Conservation (phyloP, 2,888 invertebrate species). For the Drosophila helvetica region DNA sequence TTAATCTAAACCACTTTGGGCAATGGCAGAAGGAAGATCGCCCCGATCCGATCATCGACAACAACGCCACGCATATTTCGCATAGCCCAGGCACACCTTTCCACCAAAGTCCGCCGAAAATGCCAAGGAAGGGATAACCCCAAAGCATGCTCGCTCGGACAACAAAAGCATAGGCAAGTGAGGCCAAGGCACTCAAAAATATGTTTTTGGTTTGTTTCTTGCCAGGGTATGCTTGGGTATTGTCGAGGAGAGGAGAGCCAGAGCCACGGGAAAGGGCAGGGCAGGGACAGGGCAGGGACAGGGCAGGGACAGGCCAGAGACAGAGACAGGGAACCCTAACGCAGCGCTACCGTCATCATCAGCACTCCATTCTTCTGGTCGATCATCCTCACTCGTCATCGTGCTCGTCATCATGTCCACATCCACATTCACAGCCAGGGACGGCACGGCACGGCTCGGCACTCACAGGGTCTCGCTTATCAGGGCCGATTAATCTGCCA, state of each 20-base stretch:
- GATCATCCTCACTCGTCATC: conserved; percentile 64
- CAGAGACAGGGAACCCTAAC: conserved; percentile 55
- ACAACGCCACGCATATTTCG: conserved; percentile 79
- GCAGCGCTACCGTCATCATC: conserved; percentile 77
- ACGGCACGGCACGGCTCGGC: conserved; percentile 32
- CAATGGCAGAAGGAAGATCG: conserved; percentile 60
- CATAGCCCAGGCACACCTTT: conserved; percentile 77
- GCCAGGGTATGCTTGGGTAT: neutral
- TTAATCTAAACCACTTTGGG: conserved; percentile 81
- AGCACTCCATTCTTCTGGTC: conserved; percentile 49
- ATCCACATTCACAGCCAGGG: conserved; percentile 24
- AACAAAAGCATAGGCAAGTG: conserved; percentile 58
- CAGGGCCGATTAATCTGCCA: conserved; percentile 81
- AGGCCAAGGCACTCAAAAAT: conserved; percentile 27
- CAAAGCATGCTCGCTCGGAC: conserved; percentile 36
- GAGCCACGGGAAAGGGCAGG: neutral
- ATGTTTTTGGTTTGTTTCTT: conserved; percentile 1
- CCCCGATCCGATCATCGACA: conserved; percentile 54
- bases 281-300: neutral
- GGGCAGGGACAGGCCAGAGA: neutral
- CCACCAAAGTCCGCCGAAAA: conserved; percentile 41
- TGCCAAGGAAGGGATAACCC: conserved; percentile 50
- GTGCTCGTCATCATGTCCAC: conserved; percentile 48
- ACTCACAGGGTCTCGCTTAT: conserved; percentile 68
- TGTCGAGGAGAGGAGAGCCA: neutral